Evolutionary conservation across 2,113 vertebrate species (phyloP), one percentile per base, ranked within the genome.

Genomic region (Heterocephalus glaber): DNA sequence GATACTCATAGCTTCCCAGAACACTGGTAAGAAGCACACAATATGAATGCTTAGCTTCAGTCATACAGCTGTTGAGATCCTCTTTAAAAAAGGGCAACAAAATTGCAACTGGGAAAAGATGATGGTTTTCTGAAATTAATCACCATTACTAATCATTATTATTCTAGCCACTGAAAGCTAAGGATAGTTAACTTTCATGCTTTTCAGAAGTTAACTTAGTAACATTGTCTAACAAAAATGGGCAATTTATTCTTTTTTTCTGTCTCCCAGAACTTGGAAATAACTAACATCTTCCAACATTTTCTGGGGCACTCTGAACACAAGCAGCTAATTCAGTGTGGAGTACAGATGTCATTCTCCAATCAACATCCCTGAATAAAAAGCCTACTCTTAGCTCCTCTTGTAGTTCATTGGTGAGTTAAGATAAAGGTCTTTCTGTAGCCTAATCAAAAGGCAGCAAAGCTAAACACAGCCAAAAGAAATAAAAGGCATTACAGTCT

Each of bases 181-280:
- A 95, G 3, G 14, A 24, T n/a, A 95, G 84, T 82, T 38, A 56
- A 72, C 44, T 58, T 90, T 28, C 22, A 49, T 61, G 84, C 13
- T 97, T 96, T 93, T 84, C 76, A 56, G n/a, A 83, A 79, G 44
- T 85, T 89, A 92, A 86, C 33, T 38, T 56, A 94, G 16, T 79
- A 65, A 85, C 19, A 60, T 1, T 52, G 13, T 80, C 54, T 56
- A 83, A 93, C 13, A 84, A 83, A 44, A 95, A 79, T 33, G 72
- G 22, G 54, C 35, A 49, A 81, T 60, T 54, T 61, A 33, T 47
- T 52, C 70, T n/a, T 58, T 76, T 35, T 38, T 58, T 47, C 65
- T 44, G 8, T 70, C 44, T 91, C 61, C 44, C 60, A 49, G 38
- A 87, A 76, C 63, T 74, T 80, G 38, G 33, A 72, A 81, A 85